These are phyloP conservation scores for Condylostylus longicornis DNA, from an alignment of 1,140 invertebrate species.

Conservation along the genomic window DNA sequence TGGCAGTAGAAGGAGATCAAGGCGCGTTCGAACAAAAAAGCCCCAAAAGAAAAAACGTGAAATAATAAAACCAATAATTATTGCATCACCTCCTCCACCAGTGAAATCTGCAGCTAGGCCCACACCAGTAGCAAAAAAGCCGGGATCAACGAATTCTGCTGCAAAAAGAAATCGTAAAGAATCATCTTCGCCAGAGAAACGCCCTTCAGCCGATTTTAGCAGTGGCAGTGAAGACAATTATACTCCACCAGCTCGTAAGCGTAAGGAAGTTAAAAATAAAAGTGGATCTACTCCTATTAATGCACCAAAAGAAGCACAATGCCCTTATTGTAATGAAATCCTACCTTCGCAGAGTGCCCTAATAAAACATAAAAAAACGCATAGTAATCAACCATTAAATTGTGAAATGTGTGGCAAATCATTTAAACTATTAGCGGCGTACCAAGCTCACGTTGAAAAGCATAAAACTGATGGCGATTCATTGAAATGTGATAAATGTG, in stretches of 20 bases:
- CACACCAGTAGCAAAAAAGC: background rate
- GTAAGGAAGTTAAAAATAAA: constrained; percentile 8
- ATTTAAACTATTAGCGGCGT: constrained; percentile 29
- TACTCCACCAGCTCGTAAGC: constrained; percentile 3
- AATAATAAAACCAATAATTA: too few relatives aligned
- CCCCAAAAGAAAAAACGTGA: constrained; percentile 3
- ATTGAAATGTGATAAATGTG: constrained; percentile 18
- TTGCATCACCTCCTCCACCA: too few relatives aligned
- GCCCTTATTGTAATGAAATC: constrained; percentile 21
- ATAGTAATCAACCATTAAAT: constrained; percentile 41
- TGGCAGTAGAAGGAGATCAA: constrained; percentile 9
- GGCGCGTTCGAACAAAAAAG: constrained; percentile 1
- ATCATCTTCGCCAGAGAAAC: constrained; percentile 4
- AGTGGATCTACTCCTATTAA: constrained; percentile 15
- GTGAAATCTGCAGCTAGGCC: too few relatives aligned
- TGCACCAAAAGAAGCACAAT: constrained; percentile 20
- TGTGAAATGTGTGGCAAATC: constrained; percentile 30
- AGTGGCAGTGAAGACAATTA: constrained; percentile 1
- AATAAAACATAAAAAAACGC: constrained; percentile 37
- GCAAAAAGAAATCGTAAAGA: constrained; percentile 3
- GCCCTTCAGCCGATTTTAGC: background rate
- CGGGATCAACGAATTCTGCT: background rate
- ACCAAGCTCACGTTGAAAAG: constrained; percentile 30
- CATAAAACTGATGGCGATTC: constrained; percentile 20
- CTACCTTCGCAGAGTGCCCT: constrained; percentile 36